Conservation (phyloP, 2,113 vertebrate genomes). For the Chitala chitala region DNA sequence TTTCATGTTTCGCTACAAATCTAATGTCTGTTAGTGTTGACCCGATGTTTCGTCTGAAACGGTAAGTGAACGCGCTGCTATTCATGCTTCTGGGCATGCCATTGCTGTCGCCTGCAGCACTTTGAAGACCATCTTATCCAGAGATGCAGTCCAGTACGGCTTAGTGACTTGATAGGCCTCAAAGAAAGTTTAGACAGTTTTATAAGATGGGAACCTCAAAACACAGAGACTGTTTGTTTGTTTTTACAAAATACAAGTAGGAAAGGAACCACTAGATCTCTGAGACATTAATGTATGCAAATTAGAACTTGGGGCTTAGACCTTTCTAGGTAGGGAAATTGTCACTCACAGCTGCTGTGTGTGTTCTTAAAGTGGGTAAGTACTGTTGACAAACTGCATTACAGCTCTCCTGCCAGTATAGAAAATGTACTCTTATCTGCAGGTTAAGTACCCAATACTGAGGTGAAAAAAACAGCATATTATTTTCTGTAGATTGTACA, state of each 20-base stretch:
- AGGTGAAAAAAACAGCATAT: neutral
- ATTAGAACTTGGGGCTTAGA: neutral
- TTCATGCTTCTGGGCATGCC: neutral
- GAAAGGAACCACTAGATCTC: neutral
- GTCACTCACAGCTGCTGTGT: neutral
- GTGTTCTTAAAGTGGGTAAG: constrained; percentile 5
- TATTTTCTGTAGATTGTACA: neutral
- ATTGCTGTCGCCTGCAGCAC: no score
- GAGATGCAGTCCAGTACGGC: no score
- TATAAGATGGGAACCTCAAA: no score
- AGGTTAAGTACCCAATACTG: neutral
- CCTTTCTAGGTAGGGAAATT: neutral
- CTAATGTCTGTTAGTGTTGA: neutral
- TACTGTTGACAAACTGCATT: constrained; percentile 12
- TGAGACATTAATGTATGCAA: constrained; percentile 5
- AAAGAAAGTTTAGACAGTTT: no score
- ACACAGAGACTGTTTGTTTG: no score
- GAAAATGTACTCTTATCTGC: constrained; percentile 12
- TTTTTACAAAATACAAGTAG: no score
- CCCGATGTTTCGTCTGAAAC: constrained; percentile 6
- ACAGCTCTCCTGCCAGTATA: neutral
- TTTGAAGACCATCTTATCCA: no score
- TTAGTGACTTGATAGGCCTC: no score
- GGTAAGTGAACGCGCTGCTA: constrained; percentile 37
- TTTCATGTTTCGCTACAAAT: neutral